Base-by-base conservation (phyloP, 2,113 vertebrate genomes). In the Hymenochirus boettgeri region DNA sequence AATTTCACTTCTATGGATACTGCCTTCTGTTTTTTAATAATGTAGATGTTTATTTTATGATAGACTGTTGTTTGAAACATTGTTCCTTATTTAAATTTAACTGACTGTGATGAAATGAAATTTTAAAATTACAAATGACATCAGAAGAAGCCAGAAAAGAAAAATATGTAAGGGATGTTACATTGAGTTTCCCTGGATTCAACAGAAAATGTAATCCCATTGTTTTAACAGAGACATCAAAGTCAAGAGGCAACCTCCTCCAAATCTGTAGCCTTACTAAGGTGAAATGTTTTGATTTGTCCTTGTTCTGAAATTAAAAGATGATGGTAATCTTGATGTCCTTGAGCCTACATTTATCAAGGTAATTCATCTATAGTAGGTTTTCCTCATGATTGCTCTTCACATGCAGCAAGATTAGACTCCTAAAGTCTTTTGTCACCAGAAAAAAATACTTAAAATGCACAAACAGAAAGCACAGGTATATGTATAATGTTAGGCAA, bases 231-330 rank as follows among this genome's bases (percentile, higher is more conserved):
- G 33, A 35, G 18, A 48, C 19, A 22, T 7, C 46, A 48, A 8
- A 48, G 19, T 48, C 21, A 48, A 48, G 19, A 48, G 13, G 18
- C 46, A 23, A 21, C 46, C 46, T 22, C 18, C 8, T 22, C 46
- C 19, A 48, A 4, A 48, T 23, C 46, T 48, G 46, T 21, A 48
- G 10, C 22, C 18, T 21, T 23, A 22, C 18, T 22, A 48, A 23
- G 46, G 46, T 48, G 46, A 23, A 23, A 21, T 48, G 46, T 23
- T 48, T 48, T 48, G 46, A 42, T 48, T 48, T 48, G 8, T 48
- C 46, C 46, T 48, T 48, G 46, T 48, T 21, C 18, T 21, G 18
- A 48, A 48, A 48, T 48, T 23, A 48, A n/a, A 21, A 11, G 46
- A 48, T 21, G 46, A 48, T 48, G 39, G 39, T 42, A 48, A 48